These are phyloP conservation scores for Lithobius niger DNA, from an alignment of 1,140 invertebrate genomes.

Conservation along the genomic window DNA sequence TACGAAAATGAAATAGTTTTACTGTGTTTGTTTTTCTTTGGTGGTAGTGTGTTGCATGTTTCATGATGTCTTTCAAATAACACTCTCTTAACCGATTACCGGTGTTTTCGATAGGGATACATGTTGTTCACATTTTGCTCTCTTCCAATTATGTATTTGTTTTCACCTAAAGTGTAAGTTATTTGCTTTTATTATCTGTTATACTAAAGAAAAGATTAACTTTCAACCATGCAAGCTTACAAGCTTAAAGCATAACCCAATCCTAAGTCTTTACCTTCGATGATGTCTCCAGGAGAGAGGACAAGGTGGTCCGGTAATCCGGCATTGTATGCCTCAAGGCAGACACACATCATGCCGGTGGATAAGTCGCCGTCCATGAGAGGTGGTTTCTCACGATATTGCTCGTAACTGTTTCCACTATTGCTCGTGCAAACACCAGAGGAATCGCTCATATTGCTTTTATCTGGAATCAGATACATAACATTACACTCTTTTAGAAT, in stretches of 20 bases:
- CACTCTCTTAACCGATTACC: too few relatives aligned
- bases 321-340: constrained; percentile 64
- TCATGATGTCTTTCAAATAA: too few relatives aligned
- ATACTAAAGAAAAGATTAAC: neutral
- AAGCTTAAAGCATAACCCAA: too few relatives aligned
- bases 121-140: too few relatives aligned
- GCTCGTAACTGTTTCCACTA: constrained; percentile 15
- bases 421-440: constrained; percentile 11
- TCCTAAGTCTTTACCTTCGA: constrained; percentile 60
- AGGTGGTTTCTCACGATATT: constrained; percentile 10
- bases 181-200: too few relatives aligned
- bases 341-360: constrained; percentile 65
- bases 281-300: constrained; percentile 72
- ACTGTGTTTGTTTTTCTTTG: too few relatives aligned
- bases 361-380: constrained; percentile 27
- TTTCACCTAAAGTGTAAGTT: too few relatives aligned
- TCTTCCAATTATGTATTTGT: too few relatives aligned
- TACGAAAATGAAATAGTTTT: too few relatives aligned
- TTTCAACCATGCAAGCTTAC: too few relatives aligned
- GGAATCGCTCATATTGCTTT: constrained; percentile 17
- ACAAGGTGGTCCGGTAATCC: constrained; percentile 56
- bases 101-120: too few relatives aligned
- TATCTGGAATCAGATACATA: constrained; percentile 13
- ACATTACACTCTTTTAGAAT: constrained; percentile 43
- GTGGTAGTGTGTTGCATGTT: too few relatives aligned